Evolutionary conservation across 2,888 invertebrate species (phyloP).

Genomic region (Malachius bipustulatus): DNA sequence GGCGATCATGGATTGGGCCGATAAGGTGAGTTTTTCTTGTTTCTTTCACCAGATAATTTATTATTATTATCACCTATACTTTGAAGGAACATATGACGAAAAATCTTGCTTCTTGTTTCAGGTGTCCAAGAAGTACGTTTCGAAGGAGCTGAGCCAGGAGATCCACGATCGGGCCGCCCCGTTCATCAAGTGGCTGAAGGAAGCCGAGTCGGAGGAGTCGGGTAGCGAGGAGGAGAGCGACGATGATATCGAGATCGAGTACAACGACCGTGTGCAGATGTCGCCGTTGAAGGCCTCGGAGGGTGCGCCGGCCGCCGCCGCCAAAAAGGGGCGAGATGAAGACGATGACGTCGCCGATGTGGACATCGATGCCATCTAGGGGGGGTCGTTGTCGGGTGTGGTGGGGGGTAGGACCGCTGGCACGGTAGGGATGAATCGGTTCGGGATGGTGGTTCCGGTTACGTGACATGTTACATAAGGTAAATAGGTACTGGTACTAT

Average conservation of each 20-base stretch:
- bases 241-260: constrained; percentile 67
- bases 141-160: constrained; percentile 80
- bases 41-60: too few species aligned
- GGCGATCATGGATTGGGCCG: constrained; percentile 88
- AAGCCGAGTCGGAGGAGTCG: constrained; percentile 89
- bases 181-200: constrained; percentile 92
- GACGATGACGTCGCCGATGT: constrained; percentile 74
- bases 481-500: too few species aligned
- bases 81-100: background rate
- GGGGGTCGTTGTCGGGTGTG: constrained; percentile 15
- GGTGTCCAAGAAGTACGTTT: constrained; percentile 80
- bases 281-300: constrained; percentile 54
- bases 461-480: constrained; percentile 11
- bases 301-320: constrained; percentile 37
- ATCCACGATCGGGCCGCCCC: constrained; percentile 86
- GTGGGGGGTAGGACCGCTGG: too few species aligned
- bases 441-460: constrained; percentile 3
- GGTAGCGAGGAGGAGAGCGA: constrained; percentile 61
- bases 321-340: constrained; percentile 41
- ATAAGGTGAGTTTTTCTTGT: constrained; percentile 50
- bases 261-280: constrained; percentile 74
- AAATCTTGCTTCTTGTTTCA: constrained; percentile 14
- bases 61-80: too few species aligned
- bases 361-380: constrained; percentile 87
- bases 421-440: constrained; percentile 10